Evolutionary conservation across 1,140 invertebrate genomes (phyloP).

Genomic region (Bemisia tabaci): DNA sequence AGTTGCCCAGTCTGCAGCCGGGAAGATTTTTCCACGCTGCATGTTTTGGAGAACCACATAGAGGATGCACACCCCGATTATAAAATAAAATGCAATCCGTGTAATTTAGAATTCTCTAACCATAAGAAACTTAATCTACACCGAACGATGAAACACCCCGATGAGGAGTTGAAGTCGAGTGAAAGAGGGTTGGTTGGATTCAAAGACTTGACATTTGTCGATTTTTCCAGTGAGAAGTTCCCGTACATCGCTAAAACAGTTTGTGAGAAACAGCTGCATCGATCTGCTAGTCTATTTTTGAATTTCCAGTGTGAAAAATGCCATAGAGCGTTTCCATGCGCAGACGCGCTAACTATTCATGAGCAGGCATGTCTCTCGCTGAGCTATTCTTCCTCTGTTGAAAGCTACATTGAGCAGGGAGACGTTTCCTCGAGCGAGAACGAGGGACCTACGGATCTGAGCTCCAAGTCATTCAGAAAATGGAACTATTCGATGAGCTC

Average conservation of each 20-base stretch:
- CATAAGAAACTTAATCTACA: conserved; percentile 53
- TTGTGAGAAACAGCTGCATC: conserved; percentile 52
- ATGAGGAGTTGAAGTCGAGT: conserved; percentile 16
- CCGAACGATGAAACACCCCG: conserved; percentile 40
- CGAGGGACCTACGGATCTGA: conserved; percentile 20
- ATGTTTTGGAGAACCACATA: conserved; percentile 48
- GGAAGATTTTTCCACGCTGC: conserved; percentile 40
- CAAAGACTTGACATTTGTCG: conserved; percentile 58
- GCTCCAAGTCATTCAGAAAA: conserved; percentile 4
- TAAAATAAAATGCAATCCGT: conserved; percentile 50
- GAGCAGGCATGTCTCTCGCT: conserved; percentile 19
- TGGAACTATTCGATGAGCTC: conserved; percentile 12
- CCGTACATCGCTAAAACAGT: conserved; percentile 54
- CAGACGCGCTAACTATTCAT: conserved; percentile 51
- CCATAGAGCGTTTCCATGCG: conserved; percentile 55
- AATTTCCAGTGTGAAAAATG: conserved; percentile 59
- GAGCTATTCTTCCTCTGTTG: background rate
- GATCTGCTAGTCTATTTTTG: conserved; percentile 31
- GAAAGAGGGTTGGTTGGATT: conserved; percentile 41
- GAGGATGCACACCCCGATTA: conserved; percentile 54
- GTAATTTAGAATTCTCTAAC: conserved; percentile 52
- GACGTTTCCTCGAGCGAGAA: conserved; percentile 20
- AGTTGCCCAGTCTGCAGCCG: conserved; percentile 44
- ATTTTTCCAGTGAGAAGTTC: conserved; percentile 65
- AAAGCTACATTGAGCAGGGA: conserved; percentile 7